Evolutionary conservation across 2,888 invertebrate genomes (phyloP), one percentile per base, ranked within the genome.

Genomic region (Eupithecia pulchellata): DNA sequence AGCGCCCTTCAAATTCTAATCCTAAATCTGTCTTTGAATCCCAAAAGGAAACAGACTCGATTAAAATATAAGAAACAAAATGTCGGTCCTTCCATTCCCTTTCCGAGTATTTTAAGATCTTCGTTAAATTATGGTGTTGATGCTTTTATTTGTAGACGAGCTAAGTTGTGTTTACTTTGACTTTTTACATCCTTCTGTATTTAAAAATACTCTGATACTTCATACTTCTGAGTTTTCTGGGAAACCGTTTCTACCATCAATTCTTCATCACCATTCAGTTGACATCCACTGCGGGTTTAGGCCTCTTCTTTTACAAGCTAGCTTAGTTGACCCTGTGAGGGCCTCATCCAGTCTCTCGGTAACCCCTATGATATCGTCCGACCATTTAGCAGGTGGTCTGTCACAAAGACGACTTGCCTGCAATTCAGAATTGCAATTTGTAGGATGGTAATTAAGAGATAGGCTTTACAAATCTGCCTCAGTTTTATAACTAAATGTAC

Each of bases 21-120:
- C 32, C 68, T 70, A 68, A 70, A 68, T 72, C 58, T 64, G 58
- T 67, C 69, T 30, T n/a, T 32, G 73, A 68, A 74, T 71, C 72
- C 72, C 72, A 78, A 79, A 79, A 81, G 76, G 78, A 78, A 79
- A 77, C 64, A 72, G 69, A 77, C 72, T 68, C 70, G 71, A 77
- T 75, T 76, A 77, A 76, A 77, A 79, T 79, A 78, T 77, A 74
- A 79, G 71, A 77, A 78, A 78, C 75, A 79, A 79, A 77, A 77
- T 73, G 72, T 77, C 76, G 73, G 77, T 79, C 79, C 80, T 79
- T 75, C 78, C 84, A 84, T 83, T 83, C 81, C 80, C 66, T 79
- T 81, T 81, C 81, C 69, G 73, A 73, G 76, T 78, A 78, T 78
- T 78, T 78, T 74, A 69, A 55, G 72, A 64, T 73, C 67, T 61